Evolutionary conservation across 2,797 vertebrate genomes (phyloP).

Genomic region (Tolypeutes matacus): DNA sequence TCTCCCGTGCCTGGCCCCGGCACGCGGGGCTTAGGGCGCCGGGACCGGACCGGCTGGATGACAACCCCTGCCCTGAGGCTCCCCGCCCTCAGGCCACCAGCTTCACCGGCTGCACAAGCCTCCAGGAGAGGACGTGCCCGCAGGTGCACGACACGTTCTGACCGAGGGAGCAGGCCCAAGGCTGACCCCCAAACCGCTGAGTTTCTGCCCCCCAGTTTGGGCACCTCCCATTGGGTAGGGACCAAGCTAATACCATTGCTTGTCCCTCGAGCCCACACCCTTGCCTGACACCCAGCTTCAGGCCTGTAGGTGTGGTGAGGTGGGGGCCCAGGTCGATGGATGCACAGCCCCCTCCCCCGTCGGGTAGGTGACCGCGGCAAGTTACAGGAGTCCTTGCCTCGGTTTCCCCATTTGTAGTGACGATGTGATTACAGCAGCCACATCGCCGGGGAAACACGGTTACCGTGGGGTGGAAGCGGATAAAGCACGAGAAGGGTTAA

Average conservation of each 20-base stretch:
- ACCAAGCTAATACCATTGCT: no score
- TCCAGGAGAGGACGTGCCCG: no score
- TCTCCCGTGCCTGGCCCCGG: no score
- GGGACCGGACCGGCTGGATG: background rate
- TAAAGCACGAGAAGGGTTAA: no score
- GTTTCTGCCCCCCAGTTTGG: background rate
- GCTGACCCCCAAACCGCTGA: background rate
- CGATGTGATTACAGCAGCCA: background rate
- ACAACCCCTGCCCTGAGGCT: no score
- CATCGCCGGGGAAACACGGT: no score
- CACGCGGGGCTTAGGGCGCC: background rate
- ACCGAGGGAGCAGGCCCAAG: background rate
- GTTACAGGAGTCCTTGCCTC: background rate
- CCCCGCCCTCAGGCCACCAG: no score
- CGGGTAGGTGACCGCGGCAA: background rate
- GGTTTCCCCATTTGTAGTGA: background rate
- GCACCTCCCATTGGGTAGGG: background rate
- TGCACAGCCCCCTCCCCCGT: background rate
- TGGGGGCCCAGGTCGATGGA: background rate
- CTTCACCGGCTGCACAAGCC: no score
- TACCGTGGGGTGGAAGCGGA: no score
- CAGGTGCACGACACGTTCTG: no score
- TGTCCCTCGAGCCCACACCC: background rate
- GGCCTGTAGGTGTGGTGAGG: background rate
- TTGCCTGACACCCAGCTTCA: background rate